Conservation (phyloP, 2,797 vertebrate genomes). For the Rhinella marina region DNA sequence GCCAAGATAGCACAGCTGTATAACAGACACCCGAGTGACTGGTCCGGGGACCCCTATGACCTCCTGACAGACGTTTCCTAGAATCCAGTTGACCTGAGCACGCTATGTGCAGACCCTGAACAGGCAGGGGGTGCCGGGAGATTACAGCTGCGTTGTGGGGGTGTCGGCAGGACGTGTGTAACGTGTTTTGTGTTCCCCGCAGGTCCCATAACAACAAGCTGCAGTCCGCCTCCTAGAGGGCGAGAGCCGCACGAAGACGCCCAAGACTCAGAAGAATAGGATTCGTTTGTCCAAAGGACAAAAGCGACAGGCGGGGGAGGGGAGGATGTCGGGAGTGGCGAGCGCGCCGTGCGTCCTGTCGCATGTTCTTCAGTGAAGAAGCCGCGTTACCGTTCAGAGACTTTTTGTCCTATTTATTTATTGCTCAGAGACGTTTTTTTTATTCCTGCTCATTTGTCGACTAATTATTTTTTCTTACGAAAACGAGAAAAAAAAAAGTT, state of each 20-base stretch:
- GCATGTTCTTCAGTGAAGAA: slow-evolving; percentile 82
- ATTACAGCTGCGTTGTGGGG: too few relatives aligned
- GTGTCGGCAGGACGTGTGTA: slow-evolving; percentile 65
- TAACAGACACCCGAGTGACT: too few relatives aligned
- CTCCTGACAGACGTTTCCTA: too few relatives aligned
- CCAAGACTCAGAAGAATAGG: slow-evolving; percentile 33
- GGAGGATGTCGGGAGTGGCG: slow-evolving; percentile 67
- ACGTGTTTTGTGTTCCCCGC: slow-evolving; percentile 84
- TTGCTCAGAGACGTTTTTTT: slow-evolving; percentile 85
- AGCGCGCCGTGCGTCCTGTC: slow-evolving; percentile 81
- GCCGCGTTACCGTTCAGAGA: slow-evolving; percentile 83
- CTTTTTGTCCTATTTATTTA: slow-evolving; percentile 84
- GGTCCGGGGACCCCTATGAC: too few relatives aligned
- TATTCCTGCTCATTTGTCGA: slow-evolving; percentile 84
- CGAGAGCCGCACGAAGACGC: neutral
- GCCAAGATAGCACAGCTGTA: too few relatives aligned
- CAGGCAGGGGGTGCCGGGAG: too few relatives aligned
- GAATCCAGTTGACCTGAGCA: too few relatives aligned
- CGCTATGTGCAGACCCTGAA: too few relatives aligned
- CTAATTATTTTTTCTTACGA: slow-evolving; percentile 81
- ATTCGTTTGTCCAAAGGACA: slow-evolving; percentile 84
- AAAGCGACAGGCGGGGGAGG: slow-evolving; percentile 69
- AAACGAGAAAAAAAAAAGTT: slow-evolving; percentile 39
- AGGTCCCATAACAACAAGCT: slow-evolving; percentile 99
- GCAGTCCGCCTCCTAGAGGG: slow-evolving; percentile 90